Percentiles rank a stretch among this genome's conserved stretches.
Conservation (phyloP, 2,797 vertebrate genomes). For the Podarcis lilfordi region DNA sequence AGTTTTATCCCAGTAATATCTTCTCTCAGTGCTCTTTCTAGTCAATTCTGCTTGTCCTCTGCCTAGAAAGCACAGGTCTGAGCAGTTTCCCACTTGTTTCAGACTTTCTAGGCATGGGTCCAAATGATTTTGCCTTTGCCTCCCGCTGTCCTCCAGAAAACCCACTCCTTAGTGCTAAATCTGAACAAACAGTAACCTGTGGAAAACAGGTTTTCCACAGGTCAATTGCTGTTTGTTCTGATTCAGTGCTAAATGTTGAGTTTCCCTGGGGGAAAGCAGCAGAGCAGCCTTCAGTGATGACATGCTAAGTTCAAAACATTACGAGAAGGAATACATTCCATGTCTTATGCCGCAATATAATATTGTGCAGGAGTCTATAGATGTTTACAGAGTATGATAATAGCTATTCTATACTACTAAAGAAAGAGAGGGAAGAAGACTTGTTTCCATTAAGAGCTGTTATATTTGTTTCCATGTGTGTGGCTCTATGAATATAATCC, state of each 20-base stretch:
- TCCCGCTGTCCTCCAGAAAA: too few relatives aligned
- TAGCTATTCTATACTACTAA: neutral
- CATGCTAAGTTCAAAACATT: neutral
- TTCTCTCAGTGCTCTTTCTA: neutral
- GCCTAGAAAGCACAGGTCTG: too few relatives aligned
- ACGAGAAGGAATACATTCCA: neutral
- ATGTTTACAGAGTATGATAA: neutral
- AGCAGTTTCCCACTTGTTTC: too few relatives aligned
- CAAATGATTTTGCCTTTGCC: too few relatives aligned
- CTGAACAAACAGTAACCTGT: too few relatives aligned
- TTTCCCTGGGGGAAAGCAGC: too few relatives aligned
- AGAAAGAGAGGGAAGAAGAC: neutral
- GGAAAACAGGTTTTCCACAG: too few relatives aligned
- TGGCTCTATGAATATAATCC: neutral
- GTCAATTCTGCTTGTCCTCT: too few relatives aligned
- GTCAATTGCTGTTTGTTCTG: too few relatives aligned
- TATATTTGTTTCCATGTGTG: neutral
- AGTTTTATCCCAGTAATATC: neutral
- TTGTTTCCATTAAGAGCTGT: neutral
- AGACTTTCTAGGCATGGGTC: too few relatives aligned
- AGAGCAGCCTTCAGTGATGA: neutral
- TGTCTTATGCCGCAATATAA: neutral
- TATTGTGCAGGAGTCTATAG: neutral
- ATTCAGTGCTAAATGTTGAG: too few relatives aligned
- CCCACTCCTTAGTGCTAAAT: too few relatives aligned